phyloP scores from a whole-genome alignment of 2,113 vertebrate genomes.

The Tyrannus savana region DNA sequence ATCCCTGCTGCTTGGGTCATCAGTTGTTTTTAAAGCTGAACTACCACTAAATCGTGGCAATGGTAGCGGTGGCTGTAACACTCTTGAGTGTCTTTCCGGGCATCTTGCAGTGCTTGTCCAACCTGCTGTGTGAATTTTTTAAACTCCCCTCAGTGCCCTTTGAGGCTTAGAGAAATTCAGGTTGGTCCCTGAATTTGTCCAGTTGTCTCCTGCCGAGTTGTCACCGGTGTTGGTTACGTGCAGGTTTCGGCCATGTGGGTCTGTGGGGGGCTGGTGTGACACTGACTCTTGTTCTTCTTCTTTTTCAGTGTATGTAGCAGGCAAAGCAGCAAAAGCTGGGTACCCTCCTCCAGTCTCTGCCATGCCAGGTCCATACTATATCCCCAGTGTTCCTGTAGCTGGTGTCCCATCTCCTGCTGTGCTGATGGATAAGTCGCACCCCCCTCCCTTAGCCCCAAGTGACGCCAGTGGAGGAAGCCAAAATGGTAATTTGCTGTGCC shows the following conservation, averaged over 20 bases:
- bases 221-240: not conserved
- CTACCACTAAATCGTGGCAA: not conserved
- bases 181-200: not conserved
- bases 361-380: slow-evolving; percentile 91
- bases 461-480: slow-evolving; percentile 77
- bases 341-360: slow-evolving; percentile 79
- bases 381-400: slow-evolving; percentile 86
- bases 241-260: not conserved
- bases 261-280: not conserved
- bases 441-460: slow-evolving; percentile 79
- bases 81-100: not conserved
- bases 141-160: not conserved
- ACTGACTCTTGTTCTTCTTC: slow-evolving; percentile 50
- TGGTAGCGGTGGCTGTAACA: not conserved
- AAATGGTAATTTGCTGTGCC: slow-evolving; percentile 73
- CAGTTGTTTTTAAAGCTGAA: slow-evolving; percentile 20
- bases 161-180: not conserved
- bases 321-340: slow-evolving; percentile 88
- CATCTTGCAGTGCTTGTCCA: not conserved
- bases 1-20: not conserved
- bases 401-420: slow-evolving; percentile 82
- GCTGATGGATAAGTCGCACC: slow-evolving; percentile 83
- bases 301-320: slow-evolving; percentile 91
- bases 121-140: not conserved
- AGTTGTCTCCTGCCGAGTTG: not conserved